Conservation (phyloP, 2,797 vertebrate genomes). For the Sebastes hubbsi region DNA sequence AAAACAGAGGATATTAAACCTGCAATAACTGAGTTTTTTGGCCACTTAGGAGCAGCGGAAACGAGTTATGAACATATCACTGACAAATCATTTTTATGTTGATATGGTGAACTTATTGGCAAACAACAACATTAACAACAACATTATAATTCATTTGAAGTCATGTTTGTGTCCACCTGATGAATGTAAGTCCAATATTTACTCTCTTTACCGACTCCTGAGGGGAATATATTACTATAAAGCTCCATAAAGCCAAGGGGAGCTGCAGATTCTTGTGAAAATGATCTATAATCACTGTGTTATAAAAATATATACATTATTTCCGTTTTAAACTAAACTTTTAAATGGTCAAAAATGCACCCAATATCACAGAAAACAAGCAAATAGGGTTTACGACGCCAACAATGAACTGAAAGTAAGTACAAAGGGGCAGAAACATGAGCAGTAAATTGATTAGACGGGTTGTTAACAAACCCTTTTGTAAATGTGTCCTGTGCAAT, state of each 20-base stretch:
- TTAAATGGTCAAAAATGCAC: not conserved
- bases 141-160: not conserved
- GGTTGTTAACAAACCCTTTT: not conserved
- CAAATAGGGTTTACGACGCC: not conserved
- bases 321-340: not conserved
- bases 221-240: not conserved
- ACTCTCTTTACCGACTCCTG: not conserved
- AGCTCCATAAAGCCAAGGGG: not conserved
- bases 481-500: not conserved
- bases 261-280: not conserved
- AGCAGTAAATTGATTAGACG: not conserved
- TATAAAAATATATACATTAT: not conserved
- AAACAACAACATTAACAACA: no score
- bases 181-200: not conserved
- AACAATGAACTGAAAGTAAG: not conserved
- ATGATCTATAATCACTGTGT: not conserved
- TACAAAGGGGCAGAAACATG: not conserved
- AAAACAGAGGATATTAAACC: not conserved
- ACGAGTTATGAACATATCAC: not conserved
- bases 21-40: not conserved
- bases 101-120: rapidly evolving
- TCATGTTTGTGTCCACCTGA: not conserved
- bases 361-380: not conserved
- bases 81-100: not conserved
- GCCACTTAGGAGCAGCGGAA: not conserved